Percentiles rank a stretch among this genome's conserved stretches.
phyloP scores from a whole-genome alignment of 2,797 vertebrate species.

The Acridotheres tristis region DNA sequence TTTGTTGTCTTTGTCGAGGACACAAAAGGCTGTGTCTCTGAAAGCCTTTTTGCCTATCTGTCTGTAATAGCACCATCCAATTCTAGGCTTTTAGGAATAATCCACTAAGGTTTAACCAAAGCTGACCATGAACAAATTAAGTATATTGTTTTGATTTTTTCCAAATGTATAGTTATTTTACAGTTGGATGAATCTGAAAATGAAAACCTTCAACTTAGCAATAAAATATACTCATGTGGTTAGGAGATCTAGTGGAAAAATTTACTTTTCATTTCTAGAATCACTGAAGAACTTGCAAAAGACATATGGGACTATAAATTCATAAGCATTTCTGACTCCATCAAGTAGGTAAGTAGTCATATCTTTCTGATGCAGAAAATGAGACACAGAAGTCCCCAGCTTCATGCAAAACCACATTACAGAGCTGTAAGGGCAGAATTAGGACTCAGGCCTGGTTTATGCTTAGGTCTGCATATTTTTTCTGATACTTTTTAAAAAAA shows the following conservation, averaged over 20 bases:
- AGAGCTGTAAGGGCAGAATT: not conserved
- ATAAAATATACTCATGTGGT: constrained; percentile 24
- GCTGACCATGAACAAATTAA: constrained; percentile 15
- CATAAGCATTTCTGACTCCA: constrained; percentile 46
- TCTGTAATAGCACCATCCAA: not conserved
- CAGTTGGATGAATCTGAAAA: constrained; percentile 46
- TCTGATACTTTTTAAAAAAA: not conserved
- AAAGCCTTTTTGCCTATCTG: not conserved
- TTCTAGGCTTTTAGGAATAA: constrained; percentile 4
- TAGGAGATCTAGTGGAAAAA: constrained; percentile 33
- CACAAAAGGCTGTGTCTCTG: not conserved
- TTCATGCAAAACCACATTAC: not conserved
- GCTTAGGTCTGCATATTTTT: not conserved
- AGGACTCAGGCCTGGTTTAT: not conserved
- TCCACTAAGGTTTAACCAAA: constrained; percentile 19
- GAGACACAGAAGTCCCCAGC: not conserved
- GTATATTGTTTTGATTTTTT: constrained; percentile 47
- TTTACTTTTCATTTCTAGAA: constrained; percentile 35
- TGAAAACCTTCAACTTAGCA: constrained; percentile 52
- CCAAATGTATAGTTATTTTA: constrained; percentile 40
- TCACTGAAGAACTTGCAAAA: constrained; percentile 28
- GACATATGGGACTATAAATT: constrained; percentile 28
- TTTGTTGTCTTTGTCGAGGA: constrained; percentile 21
- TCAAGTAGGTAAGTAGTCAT: constrained; percentile 22
- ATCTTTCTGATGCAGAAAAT: constrained; percentile 23